phyloP scores from a whole-genome alignment of 1,140 invertebrate species.

The Hylaeus anthracinus region DNA sequence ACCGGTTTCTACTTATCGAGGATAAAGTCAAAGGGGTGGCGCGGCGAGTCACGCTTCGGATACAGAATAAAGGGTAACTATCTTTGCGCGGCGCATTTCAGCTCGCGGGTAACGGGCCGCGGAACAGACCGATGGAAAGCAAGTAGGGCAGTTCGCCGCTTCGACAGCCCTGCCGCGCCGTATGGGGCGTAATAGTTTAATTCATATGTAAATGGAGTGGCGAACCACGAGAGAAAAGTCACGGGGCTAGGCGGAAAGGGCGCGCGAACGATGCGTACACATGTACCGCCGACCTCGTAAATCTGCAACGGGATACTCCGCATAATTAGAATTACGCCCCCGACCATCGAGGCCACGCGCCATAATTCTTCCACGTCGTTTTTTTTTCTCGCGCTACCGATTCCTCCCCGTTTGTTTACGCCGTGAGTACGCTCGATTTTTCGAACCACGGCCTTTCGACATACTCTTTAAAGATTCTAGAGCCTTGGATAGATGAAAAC shows the following conservation, averaged over 20 bases:
- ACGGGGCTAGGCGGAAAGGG: constrained; percentile 56
- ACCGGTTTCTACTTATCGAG: constrained; percentile 77
- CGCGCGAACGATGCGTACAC: constrained; percentile 60
- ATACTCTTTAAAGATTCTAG: too few species aligned
- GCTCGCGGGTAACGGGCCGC: neutral
- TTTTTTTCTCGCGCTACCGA: constrained; percentile 15
- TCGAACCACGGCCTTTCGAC: too few species aligned
- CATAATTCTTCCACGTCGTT: neutral
- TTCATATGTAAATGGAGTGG: constrained; percentile 78
- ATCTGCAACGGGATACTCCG: constrained; percentile 76
- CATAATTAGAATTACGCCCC: constrained; percentile 74
- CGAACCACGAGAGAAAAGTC: constrained; percentile 61
- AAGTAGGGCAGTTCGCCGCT: too few species aligned
- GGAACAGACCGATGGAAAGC: neutral
- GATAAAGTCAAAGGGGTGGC: constrained; percentile 77
- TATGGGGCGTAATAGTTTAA: constrained; percentile 75
- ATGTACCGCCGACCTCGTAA: constrained; percentile 73
- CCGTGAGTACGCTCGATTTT: neutral
- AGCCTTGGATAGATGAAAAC: too few species aligned
- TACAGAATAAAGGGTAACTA: constrained; percentile 58
- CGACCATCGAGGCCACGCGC: constrained; percentile 36
- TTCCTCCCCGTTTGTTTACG: neutral
- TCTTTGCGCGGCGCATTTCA: neutral
- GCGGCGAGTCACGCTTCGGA: constrained; percentile 68
- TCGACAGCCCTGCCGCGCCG: neutral